phyloP scores from a whole-genome alignment of 1,140 invertebrate genomes.

The Drosophila subobscura region DNA sequence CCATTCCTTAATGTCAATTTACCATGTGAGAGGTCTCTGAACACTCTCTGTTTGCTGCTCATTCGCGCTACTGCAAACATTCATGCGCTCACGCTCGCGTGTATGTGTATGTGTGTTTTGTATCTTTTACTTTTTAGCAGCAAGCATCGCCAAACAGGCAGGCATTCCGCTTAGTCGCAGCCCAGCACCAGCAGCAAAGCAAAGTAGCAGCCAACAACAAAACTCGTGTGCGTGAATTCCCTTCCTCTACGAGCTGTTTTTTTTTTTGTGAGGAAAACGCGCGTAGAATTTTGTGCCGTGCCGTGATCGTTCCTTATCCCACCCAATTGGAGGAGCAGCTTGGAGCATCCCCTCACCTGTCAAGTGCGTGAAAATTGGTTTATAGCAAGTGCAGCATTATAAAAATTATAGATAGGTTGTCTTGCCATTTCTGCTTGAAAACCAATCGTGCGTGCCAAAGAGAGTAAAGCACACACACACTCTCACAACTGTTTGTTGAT shows the following conservation, averaged over 20 bases:
- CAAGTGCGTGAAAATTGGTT: too few species aligned
- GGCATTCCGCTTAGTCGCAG: constrained; percentile 52
- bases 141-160: constrained; percentile 57
- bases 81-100: constrained; percentile 25
- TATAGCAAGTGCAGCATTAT: too few species aligned
- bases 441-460: constrained; percentile 59
- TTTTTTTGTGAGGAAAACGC: constrained; percentile 55
- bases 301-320: too few species aligned
- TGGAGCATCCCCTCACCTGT: too few species aligned
- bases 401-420: too few species aligned
- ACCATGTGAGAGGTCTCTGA: constrained; percentile 31
- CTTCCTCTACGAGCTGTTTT: constrained; percentile 7
- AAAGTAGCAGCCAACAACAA: constrained; percentile 12
- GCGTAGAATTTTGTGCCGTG: constrained; percentile 56
- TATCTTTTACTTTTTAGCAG: constrained; percentile 82
- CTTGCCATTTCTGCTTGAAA: constrained; percentile 29
- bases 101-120: constrained; percentile 58
- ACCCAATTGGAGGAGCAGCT: too few species aligned
- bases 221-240: constrained; percentile 3
- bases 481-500: too few species aligned
- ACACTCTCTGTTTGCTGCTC: constrained; percentile 17
- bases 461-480: constrained; percentile 1
- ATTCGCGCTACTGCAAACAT: constrained; percentile 70
- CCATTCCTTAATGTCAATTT: too few species aligned
- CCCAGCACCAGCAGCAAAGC: constrained; percentile 14